phyloP scores from a whole-genome alignment of 2,113 vertebrate species.

The Scomber scombrus region DNA sequence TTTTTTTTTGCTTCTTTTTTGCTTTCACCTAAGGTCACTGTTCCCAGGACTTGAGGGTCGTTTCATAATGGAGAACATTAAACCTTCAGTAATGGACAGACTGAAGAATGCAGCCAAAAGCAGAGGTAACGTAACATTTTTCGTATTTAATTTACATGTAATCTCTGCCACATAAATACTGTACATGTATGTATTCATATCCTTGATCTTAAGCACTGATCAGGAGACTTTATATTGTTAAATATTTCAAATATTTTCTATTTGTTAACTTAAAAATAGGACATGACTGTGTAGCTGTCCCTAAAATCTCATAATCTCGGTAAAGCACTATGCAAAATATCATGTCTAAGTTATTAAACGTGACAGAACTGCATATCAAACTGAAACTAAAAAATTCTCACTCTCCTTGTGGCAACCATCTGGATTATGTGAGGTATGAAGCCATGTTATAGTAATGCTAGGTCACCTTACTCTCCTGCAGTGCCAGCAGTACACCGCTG shows the following conservation, averaged over 20 bases:
- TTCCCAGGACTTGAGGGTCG: slow-evolving; percentile 95
- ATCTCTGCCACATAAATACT: neutral
- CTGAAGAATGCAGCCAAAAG: slow-evolving; percentile 94
- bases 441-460: slow-evolving; percentile 17
- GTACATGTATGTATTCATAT: neutral
- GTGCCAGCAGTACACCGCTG: slow-evolving; percentile 34
- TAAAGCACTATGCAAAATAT: neutral
- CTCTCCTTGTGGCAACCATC: neutral
- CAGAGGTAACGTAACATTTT: slow-evolving; percentile 88
- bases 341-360: neutral
- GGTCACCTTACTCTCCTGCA: slow-evolving; percentile 26
- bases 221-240: neutral
- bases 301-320: neutral
- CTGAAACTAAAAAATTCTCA: neutral
- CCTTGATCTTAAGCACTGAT: neutral
- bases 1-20: neutral
- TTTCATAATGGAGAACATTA: slow-evolving; percentile 91
- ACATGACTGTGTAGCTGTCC: neutral
- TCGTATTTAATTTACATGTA: slow-evolving; percentile 1
- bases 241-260: neutral
- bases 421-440: slow-evolving; percentile 16
- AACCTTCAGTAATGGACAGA: slow-evolving; percentile 88
- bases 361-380: neutral
- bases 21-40: slow-evolving; percentile 85
- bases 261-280: neutral